Base-by-base conservation (phyloP, 2,888 invertebrate genomes). In the Diachrysia chrysitis region DNA sequence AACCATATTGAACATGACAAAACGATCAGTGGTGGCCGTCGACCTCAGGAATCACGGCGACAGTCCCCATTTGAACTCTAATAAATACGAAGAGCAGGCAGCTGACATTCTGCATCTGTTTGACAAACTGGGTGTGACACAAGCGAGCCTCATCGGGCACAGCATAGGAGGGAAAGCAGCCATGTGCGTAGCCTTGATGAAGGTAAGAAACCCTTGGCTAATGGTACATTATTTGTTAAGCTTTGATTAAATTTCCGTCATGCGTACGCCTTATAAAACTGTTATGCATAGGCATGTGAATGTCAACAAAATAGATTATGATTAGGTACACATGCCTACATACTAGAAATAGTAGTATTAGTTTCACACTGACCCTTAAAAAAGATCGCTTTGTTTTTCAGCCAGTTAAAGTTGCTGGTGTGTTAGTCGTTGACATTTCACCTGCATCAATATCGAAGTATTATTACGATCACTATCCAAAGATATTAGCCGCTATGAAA, bases 11-110 rank as follows among this genome's bases (percentile, higher is more conserved):
- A 96, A 96, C 71, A 96, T 57, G 95, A 96, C 85, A 97, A 99
- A 95, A 83, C 98, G 96, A 76, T 95, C 96, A 89, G 98, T 98
- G 0, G 96, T 98, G 54, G 95, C 97, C 0, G 96, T 99, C n/a
- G 99, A 99, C 94, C 97, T 98, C 7, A 96, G 99, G 87, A 99
- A 99, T 93, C 99, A 99, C 92, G 99, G 99, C 0, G 97, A 98
- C 63, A 99, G 99, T 85, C 98, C 98, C 0, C 98, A 98, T 85
- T 91, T 96, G 0, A 82, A 91, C 0, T 96, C 96, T 0, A 97
- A 98, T 92, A 96, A 96, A 25, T 99, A 98, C 86, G 90, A 95
- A 12, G 96, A 96, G 51, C 96, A 99, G 96, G 97, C 97, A 0
- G 95, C 94, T 63, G 99, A 99, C 91, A 86, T 99, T 5, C 88